A percentile compares a stretch with the other conserved stretches of the same genome.
phyloP scores from a whole-genome alignment of 1,140 invertebrate genomes.

The Geopemphigus sp. region DNA sequence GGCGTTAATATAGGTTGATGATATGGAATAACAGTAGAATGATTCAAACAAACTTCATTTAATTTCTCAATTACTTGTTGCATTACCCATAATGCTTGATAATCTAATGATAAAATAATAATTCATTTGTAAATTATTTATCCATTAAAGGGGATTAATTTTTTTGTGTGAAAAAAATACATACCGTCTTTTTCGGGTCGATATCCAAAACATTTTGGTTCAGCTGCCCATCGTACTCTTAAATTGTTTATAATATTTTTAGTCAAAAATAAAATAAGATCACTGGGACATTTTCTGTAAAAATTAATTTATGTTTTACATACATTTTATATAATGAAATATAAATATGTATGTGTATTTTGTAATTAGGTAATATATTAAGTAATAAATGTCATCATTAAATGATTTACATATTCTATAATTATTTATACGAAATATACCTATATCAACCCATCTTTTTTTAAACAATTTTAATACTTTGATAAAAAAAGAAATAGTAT shows the following conservation, averaged over 20 bases:
- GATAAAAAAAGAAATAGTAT: too few species aligned
- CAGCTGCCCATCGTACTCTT: constrained; percentile 61
- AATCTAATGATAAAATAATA: constrained; percentile 59
- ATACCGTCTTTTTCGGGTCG: constrained; percentile 62
- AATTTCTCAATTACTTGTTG: constrained; percentile 68
- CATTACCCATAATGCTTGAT: constrained; percentile 70
- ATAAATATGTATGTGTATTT: too few species aligned
- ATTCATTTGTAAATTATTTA: neutral
- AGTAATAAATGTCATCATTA: too few species aligned
- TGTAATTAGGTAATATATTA: too few species aligned
- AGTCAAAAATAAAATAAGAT: constrained; percentile 64
- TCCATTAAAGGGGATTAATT: too few species aligned
- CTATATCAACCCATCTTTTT: too few species aligned
- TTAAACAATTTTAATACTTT: too few species aligned
- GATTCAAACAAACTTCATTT: constrained; percentile 67
- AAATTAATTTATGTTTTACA: constrained; percentile 50
- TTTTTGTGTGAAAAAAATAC: neutral
- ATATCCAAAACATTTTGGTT: constrained; percentile 64
- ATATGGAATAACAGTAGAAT: constrained; percentile 58
- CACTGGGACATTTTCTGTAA: constrained; percentile 68
- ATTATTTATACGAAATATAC: too few species aligned
- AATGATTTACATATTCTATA: too few species aligned
- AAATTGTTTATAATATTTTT: constrained; percentile 67
- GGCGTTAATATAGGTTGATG: constrained; percentile 39
- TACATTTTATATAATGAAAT: too few species aligned